Base-by-base conservation (phyloP, 2,797 vertebrate genomes). In the Thaleichthys pacificus region DNA sequence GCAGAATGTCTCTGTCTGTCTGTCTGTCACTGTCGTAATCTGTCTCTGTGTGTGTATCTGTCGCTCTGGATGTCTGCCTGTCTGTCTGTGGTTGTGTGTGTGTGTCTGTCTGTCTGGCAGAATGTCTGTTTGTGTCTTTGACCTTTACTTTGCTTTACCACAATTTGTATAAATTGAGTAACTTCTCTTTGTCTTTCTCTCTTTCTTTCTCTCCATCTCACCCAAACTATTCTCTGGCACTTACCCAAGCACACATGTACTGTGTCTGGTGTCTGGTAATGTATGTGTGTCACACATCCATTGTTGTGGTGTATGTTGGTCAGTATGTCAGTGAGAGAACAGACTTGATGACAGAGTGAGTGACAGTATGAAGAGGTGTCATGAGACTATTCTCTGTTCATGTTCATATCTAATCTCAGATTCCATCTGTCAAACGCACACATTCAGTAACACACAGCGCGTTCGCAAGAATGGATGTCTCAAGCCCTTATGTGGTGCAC, bases 391-490 rank as follows among this genome's bases (percentile, higher is more conserved):
- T 24, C 35, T 57, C 51, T 69, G 67, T 69, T 54, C 58, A 15
- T 22, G 56, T 42, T 14, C 42, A 38, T 60, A 47, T 26, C 54
- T 42, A 42, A 42, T 42, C 22, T 14, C 15, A n/a, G 42, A 30
- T 14, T 30, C 35, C 30, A 64, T 17, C 63, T 21, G 42, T 51
- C 69, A 71, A 24, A 63, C 42, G 2, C 58, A 61, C 69, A 64
- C 58, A 69, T 69, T 65, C 75, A 69, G 61, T 62, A 42, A 42
- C 8, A 12, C 54, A 73, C 66, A 62, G 60, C 71, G 8, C 9
- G 38, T 5, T 42, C 38, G 1, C 38, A 42, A 11, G 38, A 42
- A 11, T 42, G 38, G 38, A 11, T 12, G 42, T 12, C 9, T 42
- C 9, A 14, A 42, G 32, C 32, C 6, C 42, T 11, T 14, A 42